phyloP scores from a whole-genome alignment of 1,140 invertebrate genomes.

The Leptinotarsa lineolata region DNA sequence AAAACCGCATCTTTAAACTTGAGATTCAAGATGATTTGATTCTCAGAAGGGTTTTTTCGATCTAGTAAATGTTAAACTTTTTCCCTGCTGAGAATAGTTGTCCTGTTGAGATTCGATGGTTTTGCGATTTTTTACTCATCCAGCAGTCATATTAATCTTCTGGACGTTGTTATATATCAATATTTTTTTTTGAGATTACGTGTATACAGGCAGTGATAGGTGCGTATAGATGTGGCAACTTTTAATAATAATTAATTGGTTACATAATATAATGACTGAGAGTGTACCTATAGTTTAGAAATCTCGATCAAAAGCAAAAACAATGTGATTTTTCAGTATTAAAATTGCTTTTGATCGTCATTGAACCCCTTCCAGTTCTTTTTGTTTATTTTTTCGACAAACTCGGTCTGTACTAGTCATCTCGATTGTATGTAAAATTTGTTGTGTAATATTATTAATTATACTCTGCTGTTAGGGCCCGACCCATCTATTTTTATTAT shows the following conservation, averaged over 20 bases:
- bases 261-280: constrained; percentile 34
- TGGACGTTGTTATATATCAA: constrained; percentile 8
- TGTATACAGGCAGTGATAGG: constrained; percentile 35
- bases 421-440: constrained; percentile 52
- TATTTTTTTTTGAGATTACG: constrained; percentile 12
- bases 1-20: neutral
- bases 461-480: constrained; percentile 36
- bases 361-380: constrained; percentile 37
- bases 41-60: no score
- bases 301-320: constrained; percentile 31
- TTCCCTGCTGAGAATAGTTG: no score
- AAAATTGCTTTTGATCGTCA: constrained; percentile 35
- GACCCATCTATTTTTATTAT: constrained; percentile 36
- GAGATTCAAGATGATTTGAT: no score
- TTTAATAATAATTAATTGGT: constrained; percentile 32
- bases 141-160: neutral
- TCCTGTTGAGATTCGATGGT: no score
- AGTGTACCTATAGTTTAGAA: constrained; percentile 29
- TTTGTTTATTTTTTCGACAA: constrained; percentile 36
- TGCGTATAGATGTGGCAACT: constrained; percentile 37
- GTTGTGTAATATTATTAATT: constrained; percentile 49
- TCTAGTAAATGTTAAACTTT: no score
- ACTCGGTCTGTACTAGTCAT: constrained; percentile 55
- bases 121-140: neutral
- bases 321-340: constrained; percentile 37